These are phyloP conservation scores for Vimba vimba DNA, from an alignment of 2,113 vertebrate genomes.

Conservation along the genomic window DNA sequence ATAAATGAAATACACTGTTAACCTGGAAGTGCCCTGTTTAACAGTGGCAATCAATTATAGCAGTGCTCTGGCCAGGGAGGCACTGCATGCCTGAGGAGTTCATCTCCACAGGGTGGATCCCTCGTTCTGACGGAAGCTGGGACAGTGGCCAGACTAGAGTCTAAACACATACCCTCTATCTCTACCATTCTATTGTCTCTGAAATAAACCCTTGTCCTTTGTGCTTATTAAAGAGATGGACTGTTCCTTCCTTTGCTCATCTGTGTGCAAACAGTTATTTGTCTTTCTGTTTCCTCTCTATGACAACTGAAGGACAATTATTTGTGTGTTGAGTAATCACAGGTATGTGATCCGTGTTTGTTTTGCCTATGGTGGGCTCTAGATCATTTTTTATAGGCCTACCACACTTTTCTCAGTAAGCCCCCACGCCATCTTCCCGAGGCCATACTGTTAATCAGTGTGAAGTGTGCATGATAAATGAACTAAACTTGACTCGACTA, in stretches of 20 bases:
- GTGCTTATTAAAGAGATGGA: slow-evolving; percentile 41
- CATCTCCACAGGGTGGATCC: slow-evolving; percentile 70
- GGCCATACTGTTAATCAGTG: slow-evolving; percentile 58
- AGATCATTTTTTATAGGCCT: slow-evolving; percentile 4
- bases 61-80: slow-evolving; percentile 63
- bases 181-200: slow-evolving; percentile 54
- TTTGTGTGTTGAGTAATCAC: slow-evolving; percentile 47
- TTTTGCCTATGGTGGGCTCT: slow-evolving; percentile 6
- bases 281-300: slow-evolving; percentile 48
- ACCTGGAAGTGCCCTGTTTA: slow-evolving; percentile 69
- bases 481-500: slow-evolving; percentile 66
- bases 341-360: slow-evolving; percentile 14
- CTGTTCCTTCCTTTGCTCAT: slow-evolving; percentile 26
- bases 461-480: slow-evolving; percentile 67
- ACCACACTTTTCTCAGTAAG: slow-evolving; percentile 40
- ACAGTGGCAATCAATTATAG: slow-evolving; percentile 64
- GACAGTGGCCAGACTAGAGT: slow-evolving; percentile 65
- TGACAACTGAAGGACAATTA: slow-evolving; percentile 48
- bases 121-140: slow-evolving; percentile 63
- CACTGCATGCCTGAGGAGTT: slow-evolving; percentile 67
- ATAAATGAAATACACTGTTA: slow-evolving; percentile 65
- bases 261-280: slow-evolving; percentile 36
- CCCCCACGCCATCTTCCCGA: slow-evolving; percentile 27
- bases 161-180: slow-evolving; percentile 54
- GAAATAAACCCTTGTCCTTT: slow-evolving; percentile 49